Evolutionary conservation across 2,113 vertebrate genomes (phyloP).

Genomic region (mouse (Mus musculus)): GRCm39 chr11:96328001-96328500

Average conservation of each 20-base stretch:
- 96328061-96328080: slow-evolving; percentile 74
- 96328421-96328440: not conserved
- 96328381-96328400: not conserved
- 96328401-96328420: not conserved
- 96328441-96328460: not conserved
- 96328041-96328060: slow-evolving; percentile 74
- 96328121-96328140: slow-evolving; percentile 14
- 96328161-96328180: not conserved
- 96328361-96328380: not conserved
- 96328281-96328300: not conserved
- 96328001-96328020: slow-evolving; percentile 52
- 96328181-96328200: slow-evolving; percentile 36
- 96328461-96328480: not conserved
- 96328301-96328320: not conserved
- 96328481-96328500: not conserved
- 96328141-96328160: not conserved
- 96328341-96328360: not conserved
- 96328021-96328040: slow-evolving; percentile 62
- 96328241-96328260: not conserved
- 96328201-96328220: not conserved
- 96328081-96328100: slow-evolving; percentile 64
- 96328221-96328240: not conserved
- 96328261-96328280: not conserved
- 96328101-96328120: slow-evolving; percentile 48
- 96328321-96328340: not conserved